Evolutionary conservation across 1,140 invertebrate genomes (phyloP), one percentile per base, ranked within the genome.

Genomic region (Cyclargus thomasi): DNA sequence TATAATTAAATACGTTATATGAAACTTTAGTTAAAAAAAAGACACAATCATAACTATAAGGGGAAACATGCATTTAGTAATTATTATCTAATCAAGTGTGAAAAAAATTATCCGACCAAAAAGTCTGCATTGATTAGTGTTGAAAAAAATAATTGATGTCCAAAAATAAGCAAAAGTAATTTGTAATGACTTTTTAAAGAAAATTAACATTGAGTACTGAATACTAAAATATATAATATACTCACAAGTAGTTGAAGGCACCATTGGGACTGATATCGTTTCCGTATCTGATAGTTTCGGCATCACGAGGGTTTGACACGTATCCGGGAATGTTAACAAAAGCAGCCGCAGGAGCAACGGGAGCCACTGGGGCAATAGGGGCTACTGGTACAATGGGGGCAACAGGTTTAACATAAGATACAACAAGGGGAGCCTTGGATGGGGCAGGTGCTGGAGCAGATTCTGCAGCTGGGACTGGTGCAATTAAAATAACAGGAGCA

Each of bases 241-340:
- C 84, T 83, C 74, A 88, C 86, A 67, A 80, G 77, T 83, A 88
- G 74, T 55, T 78, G 83, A 76, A 88, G 73, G 64, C 59, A 70
- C 86, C 86, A 17, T 86, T 81, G 36, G 80, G 75, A 69, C 73
- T 79, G 77, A 81, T 80, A 63, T 86, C 85, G 67, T 79, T 84
- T 53, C 70, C 79, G 70, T 67, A 83, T 69, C 74, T 86, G 62
- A 85, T 10, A 64, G 70, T 83, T 59, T 77, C 69, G 29, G 86
- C 83, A 23, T 72, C 67, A 22, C 76, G 74, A 20, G 73, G 74
- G 21, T 80, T 79, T 65, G 70, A 21, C 14, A 62, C 67, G 14
- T 74, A 73, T 63, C 67, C 78, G 64, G 75, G 17, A 55, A 67
- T 62, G 1, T 18, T 53, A 18, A 69, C 53, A 0, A 63, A 65